Evolutionary conservation across 30 jellyfish, hydroid and myxozoan genomes (phyloP), one percentile per base, ranked within the genome.

Genomic region (Aurelia coerulea): DNA sequence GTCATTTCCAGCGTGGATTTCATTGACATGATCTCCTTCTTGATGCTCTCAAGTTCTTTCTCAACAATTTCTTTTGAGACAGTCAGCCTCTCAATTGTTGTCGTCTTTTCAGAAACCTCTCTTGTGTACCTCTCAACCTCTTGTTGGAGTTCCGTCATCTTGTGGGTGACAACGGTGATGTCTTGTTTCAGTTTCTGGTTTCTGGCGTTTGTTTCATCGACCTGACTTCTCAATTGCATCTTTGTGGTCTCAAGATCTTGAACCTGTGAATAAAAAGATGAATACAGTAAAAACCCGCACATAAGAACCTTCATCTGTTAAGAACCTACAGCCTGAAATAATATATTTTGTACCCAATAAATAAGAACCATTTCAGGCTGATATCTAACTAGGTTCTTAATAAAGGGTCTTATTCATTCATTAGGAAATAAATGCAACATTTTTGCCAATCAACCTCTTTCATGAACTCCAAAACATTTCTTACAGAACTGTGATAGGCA

Each of bases 121-220:
- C 90, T 80, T 62, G 86, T 72, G 65, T 76, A 73, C 42, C 80
- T 74, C 60, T 94, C 99, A 13, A 94, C 85, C 23, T 80, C 95
- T 46, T 90, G 58, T 60, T 89, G 90, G 52, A 78, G 33, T 16
- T 94, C 99, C 72, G 95, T 39, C 23, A 90, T 42, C 78, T 80
- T 94, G 51, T 89, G 90, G 53, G 75, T 78, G 63, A 94, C 71
- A 10, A 84, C 95, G 2, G 96, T 63, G 46, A 89, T 68, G 18
- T 85, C 97, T 14, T 90, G 97, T 67, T 80, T 89, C 77, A 94
- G 79, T n/a, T 54, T 87, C 80, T 81, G 90, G 82, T 90, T 85
- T 54, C 99, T 66, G 79, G 79, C 73, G 88, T 76, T 89, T 76
- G 77, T 56, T 68, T 94, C 99, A 34, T 78, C 95, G 23, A 94